Evolutionary conservation across 2,797 vertebrate species (phyloP), one percentile per base, ranked within the genome.

Genomic region (Acridotheres tristis): DNA sequence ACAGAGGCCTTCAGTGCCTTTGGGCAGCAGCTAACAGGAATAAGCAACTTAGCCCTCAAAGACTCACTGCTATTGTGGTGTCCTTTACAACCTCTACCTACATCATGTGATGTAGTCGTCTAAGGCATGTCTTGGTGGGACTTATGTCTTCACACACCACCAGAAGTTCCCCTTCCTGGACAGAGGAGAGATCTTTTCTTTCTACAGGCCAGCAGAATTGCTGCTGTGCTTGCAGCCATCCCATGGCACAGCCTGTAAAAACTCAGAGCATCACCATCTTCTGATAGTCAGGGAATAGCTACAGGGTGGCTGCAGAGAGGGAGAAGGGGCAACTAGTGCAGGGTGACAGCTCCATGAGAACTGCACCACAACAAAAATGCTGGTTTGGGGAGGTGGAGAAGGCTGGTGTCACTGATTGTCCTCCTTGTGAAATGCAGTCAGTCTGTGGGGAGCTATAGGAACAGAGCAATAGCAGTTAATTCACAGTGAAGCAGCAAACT

Each of bases 91-190:
- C 18, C 38, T 40, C 38, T 40, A 40, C 38, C 38, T 40, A 40
- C 38, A 40, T 74, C 32, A 22, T 5, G 16, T 32, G 45, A 45
- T 0, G 0, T 3, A 32, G 10, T 7, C 45, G 13, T 91, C 21
- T n/a, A 20, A 43, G 29, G 29, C 51, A 13, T 1, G 0, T 15
- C 21, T 38, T 6, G 3, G 4, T 68, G 26, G 58, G 26, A 34
- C 32, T 71, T 40, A 15, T 50, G 15, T 72, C 53, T 54, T 61
- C 34, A 29, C 20, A 26, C 13, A 7, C 22, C 21, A 9, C 23
- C 38, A 69, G 58, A n/a, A 73, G 5, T 32, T 73, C 74, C 26
- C 7, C 10, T 69, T 73, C 43, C 75, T 32, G 29, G 40, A 54
- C 23, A 74, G 63, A 54, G 45, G 19, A 53, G 53, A 27, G 19